Evolutionary conservation across 2,888 invertebrate species (phyloP), one percentile per base, ranked within the genome.

Genomic region (Campaea margaritaria): DNA sequence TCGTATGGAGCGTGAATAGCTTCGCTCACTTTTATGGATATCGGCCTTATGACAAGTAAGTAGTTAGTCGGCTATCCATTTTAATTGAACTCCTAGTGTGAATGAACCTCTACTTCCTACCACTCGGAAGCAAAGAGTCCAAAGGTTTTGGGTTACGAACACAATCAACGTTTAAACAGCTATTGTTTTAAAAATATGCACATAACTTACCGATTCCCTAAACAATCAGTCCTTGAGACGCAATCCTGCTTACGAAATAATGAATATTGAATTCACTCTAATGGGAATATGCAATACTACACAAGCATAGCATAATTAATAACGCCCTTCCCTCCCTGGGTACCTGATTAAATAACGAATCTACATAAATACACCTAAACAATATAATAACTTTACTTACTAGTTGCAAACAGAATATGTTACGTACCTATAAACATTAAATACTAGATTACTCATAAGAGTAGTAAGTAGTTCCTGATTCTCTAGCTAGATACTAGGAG

Each of bases 1-100:
- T 95, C 36, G 98, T 98, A 0, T 99, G 98, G 98, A 91, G 97
- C 67, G 97, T 98, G 8, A 98, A 98, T 87, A 97, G 97, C 74
- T 97, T 96, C 3, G 98, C 98, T 0, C 98, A 98, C 81, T 95
- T 96, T 73, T 98, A 96, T 91, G 99, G 99, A 67, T 96, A 94
- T 82, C 96, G 95, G 75, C 98, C 99, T 2, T 99, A 97, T 84
- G 98, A 99, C 85, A 94, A 94, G 95, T 95, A 83, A 90, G 93
- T 83, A 14, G 1, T 9, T 14, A 39, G 0, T 0, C 10, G 12
- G 36, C n/a, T n/a, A n/a, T n/a, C n/a, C n/a, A n/a, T n/a, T n/a
- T n/a, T n/a, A n/a, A n/a, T n/a, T n/a, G n/a, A n/a, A n/a, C n/a
- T n/a, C 21, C 21, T 21, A 21, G 36, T 36, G 36, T 36, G 4